Percentiles rank a stretch among this genome's conserved stretches.
These are phyloP conservation scores for Dasyurus viverrinus DNA, from an alignment of 2,113 vertebrate genomes.

Conservation along the genomic window DNA sequence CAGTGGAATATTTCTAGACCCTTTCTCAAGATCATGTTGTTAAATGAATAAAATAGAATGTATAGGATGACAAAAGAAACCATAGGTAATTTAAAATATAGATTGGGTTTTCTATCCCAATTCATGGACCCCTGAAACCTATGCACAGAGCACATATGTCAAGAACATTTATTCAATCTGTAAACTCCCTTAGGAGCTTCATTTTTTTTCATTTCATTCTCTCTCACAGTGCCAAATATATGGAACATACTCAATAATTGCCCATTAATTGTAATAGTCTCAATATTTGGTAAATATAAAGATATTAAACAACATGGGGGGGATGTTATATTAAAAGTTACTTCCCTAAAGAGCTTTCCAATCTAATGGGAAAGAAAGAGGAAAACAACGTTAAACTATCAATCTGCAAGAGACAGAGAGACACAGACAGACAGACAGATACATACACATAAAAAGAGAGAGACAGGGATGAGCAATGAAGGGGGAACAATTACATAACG, in stretches of 20 bases:
- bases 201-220: background rate
- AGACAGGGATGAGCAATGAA: background rate
- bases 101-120: background rate
- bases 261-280: background rate
- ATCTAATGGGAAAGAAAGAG: background rate
- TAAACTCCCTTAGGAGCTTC: background rate
- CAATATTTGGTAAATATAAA: background rate
- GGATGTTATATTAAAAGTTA: background rate
- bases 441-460: no score
- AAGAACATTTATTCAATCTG: background rate
- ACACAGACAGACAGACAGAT: background rate
- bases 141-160: background rate
- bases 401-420: background rate
- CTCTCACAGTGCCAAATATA: background rate
- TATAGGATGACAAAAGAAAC: background rate
- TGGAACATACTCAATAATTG: background rate
- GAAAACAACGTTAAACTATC: background rate
- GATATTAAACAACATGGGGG: background rate
- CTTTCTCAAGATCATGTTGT: background rate
- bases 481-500: background rate
- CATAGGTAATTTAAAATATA: background rate
- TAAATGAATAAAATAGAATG: background rate
- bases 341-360: background rate
- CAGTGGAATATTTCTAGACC: background rate
- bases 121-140: background rate